Evolutionary conservation across 2,797 vertebrate genomes (phyloP).

Genomic region (Falco rusticolus): DNA sequence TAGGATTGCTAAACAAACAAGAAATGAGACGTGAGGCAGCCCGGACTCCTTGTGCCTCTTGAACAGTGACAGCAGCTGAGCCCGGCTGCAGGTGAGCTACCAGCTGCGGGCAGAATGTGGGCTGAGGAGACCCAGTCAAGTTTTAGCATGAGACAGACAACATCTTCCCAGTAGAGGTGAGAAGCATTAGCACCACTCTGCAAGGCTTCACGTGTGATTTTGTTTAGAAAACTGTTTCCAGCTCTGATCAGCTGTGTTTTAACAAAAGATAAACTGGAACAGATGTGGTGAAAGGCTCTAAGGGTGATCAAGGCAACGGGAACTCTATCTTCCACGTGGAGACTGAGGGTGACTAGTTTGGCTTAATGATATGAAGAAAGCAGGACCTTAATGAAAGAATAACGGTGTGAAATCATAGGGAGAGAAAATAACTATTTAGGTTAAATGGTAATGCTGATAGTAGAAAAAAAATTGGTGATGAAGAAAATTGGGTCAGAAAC

Average conservation of each 20-base stretch:
- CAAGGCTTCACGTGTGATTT: neutral
- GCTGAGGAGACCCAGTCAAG: neutral
- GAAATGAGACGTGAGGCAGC: fast-evolving
- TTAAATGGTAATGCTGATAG: neutral
- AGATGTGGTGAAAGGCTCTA: slow-evolving; percentile 19
- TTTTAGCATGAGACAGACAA: neutral
- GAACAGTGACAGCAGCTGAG: neutral
- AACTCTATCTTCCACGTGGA: neutral
- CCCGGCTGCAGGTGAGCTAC: neutral
- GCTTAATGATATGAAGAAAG: neutral
- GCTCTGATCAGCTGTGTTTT: slow-evolving; percentile 15
- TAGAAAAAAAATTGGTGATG: neutral
- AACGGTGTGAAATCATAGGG: neutral
- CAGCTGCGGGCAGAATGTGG: neutral
- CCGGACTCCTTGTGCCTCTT: fast-evolving
- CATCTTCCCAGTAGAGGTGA: neutral
- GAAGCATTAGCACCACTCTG: neutral
- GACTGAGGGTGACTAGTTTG: neutral
- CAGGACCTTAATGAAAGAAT: neutral
- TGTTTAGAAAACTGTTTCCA: slow-evolving; percentile 38
- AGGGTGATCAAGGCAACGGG: neutral
- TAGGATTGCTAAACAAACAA: neutral
- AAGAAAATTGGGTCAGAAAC: neutral
- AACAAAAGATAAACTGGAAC: neutral
- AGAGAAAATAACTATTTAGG: neutral